These are phyloP conservation scores for Diploptera punctata DNA, from an alignment of 2,888 invertebrate genomes.

Conservation along the genomic window DNA sequence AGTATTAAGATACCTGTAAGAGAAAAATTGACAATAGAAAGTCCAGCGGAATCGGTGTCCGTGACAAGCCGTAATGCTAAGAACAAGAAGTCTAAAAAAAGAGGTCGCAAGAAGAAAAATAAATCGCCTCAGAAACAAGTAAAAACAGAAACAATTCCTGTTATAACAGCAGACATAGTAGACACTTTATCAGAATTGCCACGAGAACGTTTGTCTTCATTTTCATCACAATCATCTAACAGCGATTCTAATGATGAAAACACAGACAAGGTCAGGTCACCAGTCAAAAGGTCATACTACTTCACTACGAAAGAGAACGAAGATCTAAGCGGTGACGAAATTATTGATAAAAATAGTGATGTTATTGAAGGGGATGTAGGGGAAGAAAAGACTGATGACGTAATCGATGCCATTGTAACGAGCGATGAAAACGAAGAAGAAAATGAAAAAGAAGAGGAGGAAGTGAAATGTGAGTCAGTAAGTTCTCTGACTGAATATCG, in stretches of 20 bases:
- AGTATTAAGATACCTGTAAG: background rate
- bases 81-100: slow-evolving; percentile 9
- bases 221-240: slow-evolving; percentile 1
- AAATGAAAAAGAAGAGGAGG: background rate
- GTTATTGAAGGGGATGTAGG: background rate
- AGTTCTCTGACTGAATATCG: background rate
- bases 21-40: background rate
- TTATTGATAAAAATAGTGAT: background rate
- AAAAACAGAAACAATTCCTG: background rate
- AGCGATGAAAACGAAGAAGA: background rate
- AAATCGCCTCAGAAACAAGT: background rate
- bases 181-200: background rate
- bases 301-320: background rate
- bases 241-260: slow-evolving; percentile 12
- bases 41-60: background rate
- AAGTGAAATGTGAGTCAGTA: background rate
- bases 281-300: background rate
- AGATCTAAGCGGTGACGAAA: background rate
- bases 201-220: slow-evolving; percentile 7
- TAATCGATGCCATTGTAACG: background rate
- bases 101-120: slow-evolving; percentile 1
- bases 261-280: background rate
- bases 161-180: background rate
- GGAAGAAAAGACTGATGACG: background rate
- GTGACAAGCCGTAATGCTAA: background rate